Evolutionary conservation across 1,140 invertebrate genomes (phyloP), one percentile per base, ranked within the genome.

Genomic region (Drosophila busckii): DNA sequence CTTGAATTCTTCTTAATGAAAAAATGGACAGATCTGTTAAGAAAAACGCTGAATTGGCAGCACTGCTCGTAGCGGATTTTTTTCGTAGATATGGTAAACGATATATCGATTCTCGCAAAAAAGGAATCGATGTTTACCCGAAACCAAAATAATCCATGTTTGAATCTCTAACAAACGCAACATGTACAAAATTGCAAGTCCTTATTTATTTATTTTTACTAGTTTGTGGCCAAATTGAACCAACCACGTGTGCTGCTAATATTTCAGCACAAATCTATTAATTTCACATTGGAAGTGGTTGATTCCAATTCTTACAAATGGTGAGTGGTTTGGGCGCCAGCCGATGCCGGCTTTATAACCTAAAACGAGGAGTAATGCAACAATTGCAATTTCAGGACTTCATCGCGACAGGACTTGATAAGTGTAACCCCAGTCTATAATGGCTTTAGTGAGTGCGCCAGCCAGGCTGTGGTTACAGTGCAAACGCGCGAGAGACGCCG

Each of bases 241-340:
- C 94, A 95, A 12, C 96, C 96, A 2, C 91, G 96, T 84, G 94
- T 98, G 23, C 88, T 98, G 12, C 88, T 98, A 0, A 93, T 96
- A 86, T 95, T 95, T 85, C 92, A 94, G 58, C 91, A 93, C 71
- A 91, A 94, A 46, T 90, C 93, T 31, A 91, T 94, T 2, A 96
- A 96, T 89, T 98, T 96, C 88, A 96, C 94, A 0, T 90, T 98
- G 53, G 93, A 96, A 91, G 95, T 97, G 0, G 93, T 92, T 29
- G 93, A 95, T 70, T 91, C 92, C 34, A 95, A 94, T 56, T 98
- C 96, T 88, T 97, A 83, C 85, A 92, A 92, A 90, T 98, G 96
- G 96, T 96, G 90, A 91, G 88, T 86, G 44, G 13, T 13, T n/a
- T n/a, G n/a, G n/a, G 6, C 15, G 2, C 19, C 17, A 15, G 25